phyloP scores from a whole-genome alignment of 2,888 invertebrate species.

The Scaptomyza cyrtandrae region DNA sequence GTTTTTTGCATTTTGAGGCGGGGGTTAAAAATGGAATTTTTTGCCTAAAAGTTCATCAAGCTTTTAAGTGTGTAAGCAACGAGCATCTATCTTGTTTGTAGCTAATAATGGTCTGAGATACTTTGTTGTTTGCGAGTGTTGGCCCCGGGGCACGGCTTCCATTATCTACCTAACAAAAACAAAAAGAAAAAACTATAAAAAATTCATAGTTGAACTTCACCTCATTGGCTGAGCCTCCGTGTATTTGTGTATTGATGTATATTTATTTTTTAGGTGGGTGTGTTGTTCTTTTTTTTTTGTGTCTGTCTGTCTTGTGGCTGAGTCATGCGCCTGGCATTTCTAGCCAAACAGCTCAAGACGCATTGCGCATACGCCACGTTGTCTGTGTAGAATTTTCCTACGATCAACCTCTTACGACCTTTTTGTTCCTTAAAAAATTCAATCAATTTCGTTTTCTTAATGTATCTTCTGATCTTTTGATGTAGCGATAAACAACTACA shows the following conservation, averaged over 20 bases:
- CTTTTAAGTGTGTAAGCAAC: conserved; percentile 26
- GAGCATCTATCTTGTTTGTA: conserved; percentile 49
- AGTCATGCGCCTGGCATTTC: conserved; percentile 61
- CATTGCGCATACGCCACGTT: conserved; percentile 39
- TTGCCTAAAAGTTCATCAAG: conserved; percentile 63
- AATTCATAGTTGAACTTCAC: conserved; percentile 71
- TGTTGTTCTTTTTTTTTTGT: conserved; percentile 16
- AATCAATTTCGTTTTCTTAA: too few relatives aligned
- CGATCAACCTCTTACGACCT: too few relatives aligned
- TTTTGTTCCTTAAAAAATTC: too few relatives aligned
- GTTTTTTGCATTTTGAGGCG: conserved; percentile 73
- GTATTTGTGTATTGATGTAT: neutral
- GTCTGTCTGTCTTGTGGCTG: conserved; percentile 32
- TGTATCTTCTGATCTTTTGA: too few relatives aligned
- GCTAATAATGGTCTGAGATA: conserved; percentile 59
- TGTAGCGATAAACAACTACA: too few relatives aligned
- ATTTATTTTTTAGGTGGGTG: conserved; percentile 7
- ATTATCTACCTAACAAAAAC: conserved; percentile 35
- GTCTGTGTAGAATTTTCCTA: conserved; percentile 16
- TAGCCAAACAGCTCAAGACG: conserved; percentile 13
- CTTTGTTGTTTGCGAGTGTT: conserved; percentile 27
- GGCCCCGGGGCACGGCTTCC: conserved; percentile 61
- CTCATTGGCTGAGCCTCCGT: conserved; percentile 48
- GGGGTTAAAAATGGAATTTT: conserved; percentile 75
- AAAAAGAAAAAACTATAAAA: conserved; percentile 15